Base-by-base conservation (phyloP, 2,113 vertebrate genomes). In the Psilopsiagon aurifrons region DNA sequence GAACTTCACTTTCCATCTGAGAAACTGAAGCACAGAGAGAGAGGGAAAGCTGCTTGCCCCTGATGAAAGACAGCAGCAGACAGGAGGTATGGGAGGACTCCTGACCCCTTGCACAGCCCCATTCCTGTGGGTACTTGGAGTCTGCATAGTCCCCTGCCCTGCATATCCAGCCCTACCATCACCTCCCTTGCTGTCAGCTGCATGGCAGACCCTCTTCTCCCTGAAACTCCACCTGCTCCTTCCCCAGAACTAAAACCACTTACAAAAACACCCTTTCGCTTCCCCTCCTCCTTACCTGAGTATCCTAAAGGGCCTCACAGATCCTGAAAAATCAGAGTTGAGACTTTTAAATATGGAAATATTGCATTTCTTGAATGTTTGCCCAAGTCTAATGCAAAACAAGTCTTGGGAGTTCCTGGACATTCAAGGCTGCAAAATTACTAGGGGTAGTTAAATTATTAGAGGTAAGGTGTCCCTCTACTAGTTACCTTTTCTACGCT, bases 51-150 rank as follows among this genome's bases (percentile, higher is more conserved):
- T 43, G 11, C n/a, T 78, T 71, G 13, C 3, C 19, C 13, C 27
- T 37, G 2, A 1, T 2, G 46, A 12, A 29, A 78, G 20, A n/a
- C 17, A 62, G 46, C 17, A 64, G 44, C 25, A 70, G 7, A 20
- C 8, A 41, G 44, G 9, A 57, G 28, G 6, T 1, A 0, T 17
- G 22, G 24, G 22, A 59, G 13, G 14, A 23, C 11, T 41, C 8
- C 41, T 15, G 15, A 13, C 14, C 7, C 6, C 12, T 18, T 22
- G 12, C 3, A 37, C 27, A 35, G 14, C 12, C 9, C 7, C n/a
- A 0, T 3, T 39, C 22, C 10, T 15, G 8, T 16, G 8, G 11
- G 15, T 16, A 0, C 29, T 84, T 59, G 6, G 9, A 13, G 8
- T 28, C 10, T 46, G 7, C 23, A 12, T 33, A 0, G 0, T 43